Conservation (phyloP, 2,113 vertebrate genomes). For the Choloepus hoffmanni region DNA sequence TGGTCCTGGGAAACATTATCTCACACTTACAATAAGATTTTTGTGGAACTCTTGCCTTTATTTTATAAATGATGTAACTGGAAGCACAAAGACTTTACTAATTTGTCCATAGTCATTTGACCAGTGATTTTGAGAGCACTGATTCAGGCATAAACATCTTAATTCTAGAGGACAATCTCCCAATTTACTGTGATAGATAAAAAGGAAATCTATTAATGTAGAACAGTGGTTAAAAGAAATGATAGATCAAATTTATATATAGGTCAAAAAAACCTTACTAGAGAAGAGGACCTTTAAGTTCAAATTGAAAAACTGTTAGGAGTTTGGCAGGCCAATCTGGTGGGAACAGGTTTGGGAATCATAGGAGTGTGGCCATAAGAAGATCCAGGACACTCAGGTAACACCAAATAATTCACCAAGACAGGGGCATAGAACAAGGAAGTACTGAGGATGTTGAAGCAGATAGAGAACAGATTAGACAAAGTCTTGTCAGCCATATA, state of each 20-base stretch:
- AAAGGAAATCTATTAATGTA: neutral
- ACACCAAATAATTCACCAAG: neutral
- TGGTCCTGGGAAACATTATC: neutral
- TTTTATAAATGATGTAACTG: neutral
- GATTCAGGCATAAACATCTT: neutral
- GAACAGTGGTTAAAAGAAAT: neutral
- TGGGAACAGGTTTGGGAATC: neutral
- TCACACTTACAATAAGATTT: neutral
- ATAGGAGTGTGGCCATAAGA: neutral
- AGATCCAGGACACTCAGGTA: neutral
- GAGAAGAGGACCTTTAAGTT: neutral
- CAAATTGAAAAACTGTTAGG: fast-evolving
- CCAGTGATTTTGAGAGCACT: neutral
- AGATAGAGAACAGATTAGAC: neutral
- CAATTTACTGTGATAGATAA: neutral
- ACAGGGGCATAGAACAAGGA: neutral
- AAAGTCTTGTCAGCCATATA: neutral
- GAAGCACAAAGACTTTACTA: neutral
- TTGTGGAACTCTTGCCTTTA: neutral
- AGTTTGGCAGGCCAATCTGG: neutral
- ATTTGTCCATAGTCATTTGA: neutral
- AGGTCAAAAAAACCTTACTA: neutral
- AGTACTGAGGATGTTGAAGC: neutral
- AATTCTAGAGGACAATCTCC: neutral
- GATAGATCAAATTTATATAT: neutral